Conservation (phyloP, 2,888 invertebrate species). For the Sphinx pinastri region DNA sequence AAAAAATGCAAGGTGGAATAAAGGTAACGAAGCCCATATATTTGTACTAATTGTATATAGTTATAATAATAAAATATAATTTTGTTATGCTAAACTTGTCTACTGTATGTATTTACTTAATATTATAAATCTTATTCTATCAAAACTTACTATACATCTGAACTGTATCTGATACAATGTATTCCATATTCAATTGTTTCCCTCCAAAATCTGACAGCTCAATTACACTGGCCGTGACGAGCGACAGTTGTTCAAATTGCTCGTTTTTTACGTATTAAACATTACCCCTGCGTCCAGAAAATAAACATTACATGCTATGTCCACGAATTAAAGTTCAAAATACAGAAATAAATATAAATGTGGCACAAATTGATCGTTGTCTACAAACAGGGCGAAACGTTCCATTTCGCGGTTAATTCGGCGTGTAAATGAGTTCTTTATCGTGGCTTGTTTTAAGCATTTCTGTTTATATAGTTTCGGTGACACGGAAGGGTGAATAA, state of each 20-base stretch:
- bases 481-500: conserved; percentile 71
- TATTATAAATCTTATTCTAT: too few species aligned
- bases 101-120: neutral
- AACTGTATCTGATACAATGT: conserved; percentile 35
- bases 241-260: conserved; percentile 81
- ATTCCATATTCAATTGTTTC: conserved; percentile 46
- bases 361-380: conserved; percentile 32
- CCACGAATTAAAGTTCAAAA: conserved; percentile 40
- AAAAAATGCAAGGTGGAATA: neutral
- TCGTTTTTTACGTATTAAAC: conserved; percentile 56
- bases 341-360: conserved; percentile 30
- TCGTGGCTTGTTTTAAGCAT: conserved; percentile 71
- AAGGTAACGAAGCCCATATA: neutral
- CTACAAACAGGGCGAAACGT: conserved; percentile 57
- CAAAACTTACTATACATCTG: neutral
- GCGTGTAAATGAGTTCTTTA: conserved; percentile 83
- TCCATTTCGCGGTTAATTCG: conserved; percentile 77
- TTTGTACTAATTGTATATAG: neutral
- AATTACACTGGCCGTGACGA: conserved; percentile 68
- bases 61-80: too few species aligned
- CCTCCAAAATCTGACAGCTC: conserved; percentile 76
- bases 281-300: conserved; percentile 27
- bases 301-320: neutral
- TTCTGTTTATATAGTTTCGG: conserved; percentile 69
- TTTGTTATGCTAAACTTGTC: too few species aligned